Conservation (phyloP, 2,113 vertebrate species). For the Hydropotes inermis region DNA sequence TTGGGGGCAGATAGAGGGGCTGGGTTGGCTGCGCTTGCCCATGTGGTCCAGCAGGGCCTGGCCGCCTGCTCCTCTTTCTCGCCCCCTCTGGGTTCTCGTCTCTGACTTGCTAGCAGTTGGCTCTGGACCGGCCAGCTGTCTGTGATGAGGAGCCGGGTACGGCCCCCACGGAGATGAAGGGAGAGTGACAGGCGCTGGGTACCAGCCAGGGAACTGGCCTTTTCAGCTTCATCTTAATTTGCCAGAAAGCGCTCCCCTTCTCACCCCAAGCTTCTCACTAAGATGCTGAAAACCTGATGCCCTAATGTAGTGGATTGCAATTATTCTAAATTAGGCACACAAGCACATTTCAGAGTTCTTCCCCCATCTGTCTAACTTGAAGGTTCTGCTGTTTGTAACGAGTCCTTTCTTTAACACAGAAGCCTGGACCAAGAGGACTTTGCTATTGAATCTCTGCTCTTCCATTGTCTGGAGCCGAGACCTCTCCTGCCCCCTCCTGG, state of each 20-base stretch:
- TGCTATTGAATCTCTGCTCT: neutral
- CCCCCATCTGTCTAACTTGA: conserved; percentile 19
- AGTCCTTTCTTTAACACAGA: neutral
- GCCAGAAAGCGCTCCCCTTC: neutral
- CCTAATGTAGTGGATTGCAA: neutral
- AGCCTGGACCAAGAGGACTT: neutral
- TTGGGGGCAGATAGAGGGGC: neutral
- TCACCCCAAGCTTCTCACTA: neutral
- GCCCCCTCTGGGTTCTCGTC: accelerated
- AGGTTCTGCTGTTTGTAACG: neutral
- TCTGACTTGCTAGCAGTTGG: neutral
- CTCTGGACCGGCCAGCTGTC: neutral
- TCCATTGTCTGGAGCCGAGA: neutral
- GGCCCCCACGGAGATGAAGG: neutral
- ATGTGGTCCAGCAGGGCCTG: neutral
- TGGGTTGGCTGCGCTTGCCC: accelerated
- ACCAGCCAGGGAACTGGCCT: conserved; percentile 33
- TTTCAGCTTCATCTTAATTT: conserved; percentile 2
- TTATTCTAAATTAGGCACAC: neutral
- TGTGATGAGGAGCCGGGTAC: accelerated
- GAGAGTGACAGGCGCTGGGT: neutral
- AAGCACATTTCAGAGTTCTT: neutral
- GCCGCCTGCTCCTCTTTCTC: neutral
- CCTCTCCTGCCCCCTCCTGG: accelerated
- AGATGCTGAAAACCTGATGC: neutral